phyloP scores from a whole-genome alignment of 2,888 invertebrate species.

The Caenorhabditis japonica region DNA sequence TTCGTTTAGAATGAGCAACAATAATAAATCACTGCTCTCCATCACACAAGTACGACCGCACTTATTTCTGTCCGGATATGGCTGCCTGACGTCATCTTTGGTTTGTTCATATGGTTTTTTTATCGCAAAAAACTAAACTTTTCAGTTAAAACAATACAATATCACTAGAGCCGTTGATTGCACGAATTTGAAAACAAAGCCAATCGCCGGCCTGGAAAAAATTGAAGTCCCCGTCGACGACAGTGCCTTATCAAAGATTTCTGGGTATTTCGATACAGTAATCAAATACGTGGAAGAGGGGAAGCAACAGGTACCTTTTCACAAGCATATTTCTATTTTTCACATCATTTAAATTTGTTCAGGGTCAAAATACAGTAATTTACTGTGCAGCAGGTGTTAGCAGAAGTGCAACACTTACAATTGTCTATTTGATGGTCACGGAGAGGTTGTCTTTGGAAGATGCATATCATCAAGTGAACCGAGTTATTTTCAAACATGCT shows the following conservation, averaged over 20 bases:
- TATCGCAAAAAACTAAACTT: too few species aligned
- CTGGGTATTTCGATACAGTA: conserved; percentile 58
- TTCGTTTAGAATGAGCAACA: conserved; percentile 6
- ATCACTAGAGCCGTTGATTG: conserved; percentile 74
- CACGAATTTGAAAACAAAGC: conserved; percentile 68
- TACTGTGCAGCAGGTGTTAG: conserved; percentile 66
- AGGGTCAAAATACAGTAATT: conserved; percentile 60
- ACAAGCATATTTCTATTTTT: neutral
- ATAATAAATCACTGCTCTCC: conserved; percentile 27
- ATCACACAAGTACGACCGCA: conserved; percentile 62
- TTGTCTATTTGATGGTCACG: conserved; percentile 57
- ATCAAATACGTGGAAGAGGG: conserved; percentile 61
- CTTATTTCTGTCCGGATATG: conserved; percentile 65
- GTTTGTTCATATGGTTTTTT: conserved; percentile 29
- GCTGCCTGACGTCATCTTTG: conserved; percentile 60
- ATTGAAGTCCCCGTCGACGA: conserved; percentile 61
- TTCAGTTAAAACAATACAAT: conserved; percentile 62
- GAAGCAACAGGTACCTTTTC: conserved; percentile 50
- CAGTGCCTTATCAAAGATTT: conserved; percentile 50
- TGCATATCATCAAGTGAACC: conserved; percentile 59
- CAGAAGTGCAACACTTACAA: conserved; percentile 56
- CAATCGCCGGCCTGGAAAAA: conserved; percentile 37
- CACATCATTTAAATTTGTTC: conserved; percentile 7
- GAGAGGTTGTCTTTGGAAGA: conserved; percentile 58
- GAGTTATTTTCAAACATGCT: conserved; percentile 18